Base-by-base conservation (phyloP, 1,140 invertebrate species). In the Drosophila nebulosa region DNA sequence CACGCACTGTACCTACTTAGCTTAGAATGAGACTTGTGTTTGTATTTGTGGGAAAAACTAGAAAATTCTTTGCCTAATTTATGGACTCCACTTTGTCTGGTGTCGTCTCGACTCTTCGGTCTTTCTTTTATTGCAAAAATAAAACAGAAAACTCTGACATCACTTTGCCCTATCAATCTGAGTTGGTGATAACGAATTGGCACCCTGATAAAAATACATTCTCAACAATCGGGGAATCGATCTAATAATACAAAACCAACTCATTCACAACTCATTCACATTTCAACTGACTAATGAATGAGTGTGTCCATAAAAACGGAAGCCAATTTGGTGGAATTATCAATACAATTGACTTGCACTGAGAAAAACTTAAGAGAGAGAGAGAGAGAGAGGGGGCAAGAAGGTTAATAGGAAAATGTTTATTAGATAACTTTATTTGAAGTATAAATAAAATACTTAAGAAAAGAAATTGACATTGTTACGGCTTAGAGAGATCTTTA, bases 1-100 rank as follows among this genome's bases (percentile, higher is more conserved):
- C 79, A 83, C 79, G 79, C 79, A 83, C 79, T 46, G 39, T 46
- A 7, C 6, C 30, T 32, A 32, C 2, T 32, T 9, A n/a, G 30
- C 30, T 10, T 32, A n/a, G n/a, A n/a, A n/a, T n/a, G n/a, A n/a
- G n/a, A n/a, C n/a, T n/a, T n/a, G n/a, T n/a, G n/a, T n/a, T n/a
- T n/a, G n/a, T 32, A 32, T 1, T 27, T 18, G 9, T 24, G 26
- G 36, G 9, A 16, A 16, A 21, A 24, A 55, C 14, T 14, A 18
- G 26, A 30, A 18, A 32, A 55, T 32, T 53, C 22, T 55, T 55
- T 14, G 26, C 24, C 12, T 30, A 53, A 32, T 55, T 55, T 55
- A 55, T 55, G 52, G 52, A 55, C 52, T 55, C 52, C 27, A 55
- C 27, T 55, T 55, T 55, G 14, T 46, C 39, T 46, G 39, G 39